Percentiles rank a stretch among this genome's conserved stretches.
These are phyloP conservation scores for Triops longicaudatus DNA, from an alignment of 1,140 invertebrate genomes.

Conservation along the genomic window DNA sequence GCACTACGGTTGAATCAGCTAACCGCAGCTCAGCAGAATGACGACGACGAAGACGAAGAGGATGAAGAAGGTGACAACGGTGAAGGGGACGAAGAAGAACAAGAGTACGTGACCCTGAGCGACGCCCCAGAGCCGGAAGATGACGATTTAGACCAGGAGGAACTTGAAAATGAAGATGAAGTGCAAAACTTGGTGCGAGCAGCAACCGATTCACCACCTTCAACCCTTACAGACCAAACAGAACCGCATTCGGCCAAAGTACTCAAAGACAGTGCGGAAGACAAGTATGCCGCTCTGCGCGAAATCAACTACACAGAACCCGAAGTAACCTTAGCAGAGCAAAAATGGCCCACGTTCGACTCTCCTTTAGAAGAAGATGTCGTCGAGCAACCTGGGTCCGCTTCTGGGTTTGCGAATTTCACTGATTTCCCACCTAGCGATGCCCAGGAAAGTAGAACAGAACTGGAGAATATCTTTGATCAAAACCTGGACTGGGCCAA, in stretches of 20 bases:
- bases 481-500: constrained; percentile 26
- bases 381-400: constrained; percentile 39
- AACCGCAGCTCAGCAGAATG: constrained; percentile 26
- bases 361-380: constrained; percentile 36
- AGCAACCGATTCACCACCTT: neutral
- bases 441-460: constrained; percentile 27
- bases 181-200: constrained; percentile 40
- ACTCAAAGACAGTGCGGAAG: constrained; percentile 33
- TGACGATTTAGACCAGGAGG: constrained; percentile 5
- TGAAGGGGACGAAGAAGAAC: constrained; percentile 26
- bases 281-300: constrained; percentile 59
- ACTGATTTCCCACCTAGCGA: neutral
- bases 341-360: constrained; percentile 6
- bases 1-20: constrained; percentile 55
- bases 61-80: constrained; percentile 24
- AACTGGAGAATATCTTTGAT: neutral
- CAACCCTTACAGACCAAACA: neutral
- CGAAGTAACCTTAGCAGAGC: constrained; percentile 34
- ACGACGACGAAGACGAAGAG: constrained; percentile 13
- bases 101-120: constrained; percentile 28
- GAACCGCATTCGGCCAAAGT: neutral
- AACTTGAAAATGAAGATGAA: constrained; percentile 33
- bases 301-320: constrained; percentile 53
- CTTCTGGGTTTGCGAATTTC: constrained; percentile 30
- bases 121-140: constrained; percentile 26